These are phyloP conservation scores for Brachymystax lenok DNA, from an alignment of 2,797 vertebrate genomes.

Conservation along the genomic window DNA sequence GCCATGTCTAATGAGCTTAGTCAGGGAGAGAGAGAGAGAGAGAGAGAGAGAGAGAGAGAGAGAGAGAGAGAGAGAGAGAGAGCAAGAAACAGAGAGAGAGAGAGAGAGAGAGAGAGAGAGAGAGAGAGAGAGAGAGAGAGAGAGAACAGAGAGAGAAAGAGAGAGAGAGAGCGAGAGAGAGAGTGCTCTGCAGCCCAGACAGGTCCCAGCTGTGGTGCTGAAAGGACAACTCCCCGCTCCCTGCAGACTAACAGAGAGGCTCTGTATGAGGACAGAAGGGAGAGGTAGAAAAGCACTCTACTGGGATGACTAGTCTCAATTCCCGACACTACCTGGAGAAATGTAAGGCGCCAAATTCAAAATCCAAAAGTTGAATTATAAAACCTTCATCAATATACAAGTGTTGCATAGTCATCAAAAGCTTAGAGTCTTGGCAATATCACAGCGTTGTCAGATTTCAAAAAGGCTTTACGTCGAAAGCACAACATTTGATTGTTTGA, in stretches of 20 bases:
- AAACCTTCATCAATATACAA: too few species aligned
- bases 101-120: constrained; percentile 1
- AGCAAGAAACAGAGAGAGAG: not conserved
- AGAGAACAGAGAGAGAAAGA: not conserved
- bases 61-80: not conserved
- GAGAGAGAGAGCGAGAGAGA: not conserved
- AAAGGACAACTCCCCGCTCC: constrained; percentile 20
- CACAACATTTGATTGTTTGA: too few species aligned
- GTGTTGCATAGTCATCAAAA: too few species aligned
- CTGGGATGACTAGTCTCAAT: not conserved
- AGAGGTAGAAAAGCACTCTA: not conserved
- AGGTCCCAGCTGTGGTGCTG: constrained; percentile 5
- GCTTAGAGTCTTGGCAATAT: too few species aligned
- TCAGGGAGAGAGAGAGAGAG: not conserved
- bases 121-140: not conserved
- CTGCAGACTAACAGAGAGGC: not conserved
- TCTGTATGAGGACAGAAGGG: not conserved
- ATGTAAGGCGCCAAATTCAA: too few species aligned
- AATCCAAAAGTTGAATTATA: too few species aligned
- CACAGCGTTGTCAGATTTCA: too few species aligned
- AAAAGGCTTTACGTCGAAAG: too few species aligned
- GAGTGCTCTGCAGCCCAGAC: not conserved
- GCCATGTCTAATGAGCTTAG: not conserved
- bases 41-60: constrained; percentile 14
- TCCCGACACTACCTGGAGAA: too few species aligned